Conservation (phyloP, 2,888 invertebrate species). For the Plebejus anna region DNA sequence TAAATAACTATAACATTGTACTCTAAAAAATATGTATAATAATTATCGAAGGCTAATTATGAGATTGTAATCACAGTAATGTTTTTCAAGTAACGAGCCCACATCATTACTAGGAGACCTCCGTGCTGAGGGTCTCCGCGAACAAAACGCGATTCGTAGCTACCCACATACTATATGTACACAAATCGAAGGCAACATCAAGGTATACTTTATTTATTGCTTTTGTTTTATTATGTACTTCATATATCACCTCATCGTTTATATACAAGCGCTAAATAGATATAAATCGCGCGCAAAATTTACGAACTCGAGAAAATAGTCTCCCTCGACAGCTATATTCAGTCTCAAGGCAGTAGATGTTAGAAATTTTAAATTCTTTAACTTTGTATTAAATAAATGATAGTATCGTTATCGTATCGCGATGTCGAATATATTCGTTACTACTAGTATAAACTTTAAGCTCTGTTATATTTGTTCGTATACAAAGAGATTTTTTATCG, state of each 20-base stretch:
- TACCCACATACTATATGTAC: slow-evolving; percentile 63
- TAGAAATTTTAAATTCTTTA: slow-evolving; percentile 36
- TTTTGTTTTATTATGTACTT: slow-evolving; percentile 74
- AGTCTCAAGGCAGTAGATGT: slow-evolving; percentile 61
- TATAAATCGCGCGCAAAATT: slow-evolving; percentile 61
- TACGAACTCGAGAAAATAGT: slow-evolving; percentile 46
- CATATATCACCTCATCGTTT: slow-evolving; percentile 71
- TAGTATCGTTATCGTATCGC: slow-evolving; percentile 38
- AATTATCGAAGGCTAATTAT: slow-evolving; percentile 79
- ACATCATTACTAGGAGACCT: slow-evolving; percentile 36
- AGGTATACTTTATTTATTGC: slow-evolving; percentile 80
- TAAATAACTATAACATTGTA: slow-evolving; percentile 80
- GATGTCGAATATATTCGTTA: slow-evolving; percentile 58
- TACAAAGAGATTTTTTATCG: slow-evolving; percentile 67
- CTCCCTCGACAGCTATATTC: slow-evolving; percentile 57
- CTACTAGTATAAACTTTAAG: slow-evolving; percentile 55
- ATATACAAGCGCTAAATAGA: slow-evolving; percentile 59
- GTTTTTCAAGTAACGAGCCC: slow-evolving; percentile 78
- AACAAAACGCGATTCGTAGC: slow-evolving; percentile 57
- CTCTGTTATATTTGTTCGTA: slow-evolving; percentile 78
- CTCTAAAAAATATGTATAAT: slow-evolving; percentile 80
- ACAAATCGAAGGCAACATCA: slow-evolving; percentile 76
- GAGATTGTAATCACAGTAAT: slow-evolving; percentile 79
- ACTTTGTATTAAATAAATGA: slow-evolving; percentile 33
- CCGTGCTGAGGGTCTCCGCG: slow-evolving; percentile 45